Evolutionary conservation across 1,140 invertebrate species (phyloP), one percentile per base, ranked within the genome.

Genomic region (Megalopta genalis): DNA sequence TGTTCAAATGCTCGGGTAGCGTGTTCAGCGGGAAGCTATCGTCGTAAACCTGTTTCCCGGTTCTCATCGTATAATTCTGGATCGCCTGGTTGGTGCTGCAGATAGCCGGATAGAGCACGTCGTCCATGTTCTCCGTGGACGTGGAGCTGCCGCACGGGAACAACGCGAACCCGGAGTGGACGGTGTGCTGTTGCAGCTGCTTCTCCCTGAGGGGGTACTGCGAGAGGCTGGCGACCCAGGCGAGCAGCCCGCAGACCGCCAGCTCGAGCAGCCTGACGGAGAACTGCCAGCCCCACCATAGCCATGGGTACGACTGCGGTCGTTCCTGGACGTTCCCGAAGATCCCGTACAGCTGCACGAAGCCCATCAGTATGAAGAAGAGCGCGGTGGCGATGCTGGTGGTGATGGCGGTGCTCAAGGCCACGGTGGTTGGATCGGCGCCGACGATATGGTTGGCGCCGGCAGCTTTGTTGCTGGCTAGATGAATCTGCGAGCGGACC

Each of bases 271-370:
- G 93, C 25, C 97, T 94, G 42, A 98, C 94, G 3, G 96, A 96
- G 83, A 97, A 96, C 85, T 98, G 96, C 93, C 97, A 98, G 16
- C 96, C 96, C 97, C 97, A 98, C 94, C 97, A 97, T 9, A 98
- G 93, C 97, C 97, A 98, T 1, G 95, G 94, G 83, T 95, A 94
- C 5, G 93, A 91, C 81, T 93, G 90, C 64, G 94, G 92, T 81
- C 94, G 86, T 85, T 95, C 92, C 90, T 94, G 90, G 10, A 97
- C 95, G 52, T 78, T 78, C 14, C 96, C 95, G 87, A 97, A 95
- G 78, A 97, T 95, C 0, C 96, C 97, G 88, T 97, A 98, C 16
- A 98, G 94, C 86, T 98, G 97, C 10, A 98, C 93, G 0, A 95
- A 94, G 9, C 96, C 97, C 93, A 97, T 95, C 7, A 98, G 87